Evolutionary conservation across 2,113 vertebrate genomes (phyloP), one percentile per base, ranked within the genome.

Genomic region (Grallaria varia): DNA sequence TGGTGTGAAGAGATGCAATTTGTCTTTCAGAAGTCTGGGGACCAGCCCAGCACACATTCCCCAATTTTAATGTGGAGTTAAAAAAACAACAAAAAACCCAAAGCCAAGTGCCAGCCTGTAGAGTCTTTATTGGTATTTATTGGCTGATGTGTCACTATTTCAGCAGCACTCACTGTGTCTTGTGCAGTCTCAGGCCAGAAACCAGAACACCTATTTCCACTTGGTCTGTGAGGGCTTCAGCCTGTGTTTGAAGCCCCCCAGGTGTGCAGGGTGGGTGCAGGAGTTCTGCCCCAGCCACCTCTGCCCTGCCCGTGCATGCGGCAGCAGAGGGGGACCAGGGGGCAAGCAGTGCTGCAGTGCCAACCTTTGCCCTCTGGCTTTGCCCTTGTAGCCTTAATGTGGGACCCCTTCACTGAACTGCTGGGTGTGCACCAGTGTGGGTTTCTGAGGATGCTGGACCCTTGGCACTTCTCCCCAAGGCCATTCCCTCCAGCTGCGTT

Each of bases 231-330:
- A 55, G 33, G 17, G 31, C 37, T 45, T 71, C 27, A 63, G 7
- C 40, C 3, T 3, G 15, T 49, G 28, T 62, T 79, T 75, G 20
- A 59, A 77, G 33, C 9, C 17, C 17, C 15, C 2, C 20, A 42
- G 6, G 15, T n/a, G 28, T 73, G 25, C 22, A n/a, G 50, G 50
- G 18, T 73, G 21, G 50, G 22, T 50, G 24, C 30, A 35, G 10
- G 33, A 47, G 24, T 45, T 85, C 28, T 83, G 49, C 66, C 50
- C 45, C 64, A 58, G 50, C 55, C 10, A 4, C 8, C 23, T n/a
- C 37, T 63, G 35, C 8, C 40, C 52, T 62, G 40, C 45, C 14
- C 3, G 1, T 13, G 20, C 28, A n/a, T 6, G 7, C 2, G 0
- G 63, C 0, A 0, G 37, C 14, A 25, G 44, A 25, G 30, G 21